Evolutionary conservation across 2,797 vertebrate species (phyloP), one percentile per base, ranked within the genome.

Genomic region (Diplodus sargus): DNA sequence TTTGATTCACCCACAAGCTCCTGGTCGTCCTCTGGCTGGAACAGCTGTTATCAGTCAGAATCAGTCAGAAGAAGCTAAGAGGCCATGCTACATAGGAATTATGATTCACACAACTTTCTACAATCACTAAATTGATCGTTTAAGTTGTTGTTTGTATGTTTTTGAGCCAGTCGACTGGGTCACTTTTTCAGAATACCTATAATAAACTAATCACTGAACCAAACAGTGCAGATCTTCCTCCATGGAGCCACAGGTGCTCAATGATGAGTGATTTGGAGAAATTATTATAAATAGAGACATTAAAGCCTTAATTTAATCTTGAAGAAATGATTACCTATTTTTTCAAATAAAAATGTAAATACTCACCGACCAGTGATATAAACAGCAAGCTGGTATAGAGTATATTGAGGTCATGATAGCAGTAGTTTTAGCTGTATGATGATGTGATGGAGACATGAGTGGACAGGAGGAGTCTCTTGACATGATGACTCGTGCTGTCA

Each of bases 401-500:
- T 14, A 3, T 17, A 54, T 43, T 48, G 3, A 12, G 22, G 65
- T 14, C 57, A 56, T 34, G 47, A 17, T 28, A 52, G 13, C 49
- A 12, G 58, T 48, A 20, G 42, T 63, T 56, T 62, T 34, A 52
- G 45, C 57, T 43, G 51, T 2, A 13, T 68, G 13, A 43, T 30
- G 34, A 59, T 12, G 48, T 80, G 74, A 83, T 28, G 60, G 56
- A 62, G 59, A 78, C 63, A n/a, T 30, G 52, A 74, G 47, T 49
- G 45, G 75, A 75, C 78, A 77, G 45, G 64, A 43, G 62, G 61
- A 25, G 69, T 17, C 58, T 79, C 69, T 12, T 48, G 30, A 48
- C 39, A 11, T 79, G 68, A 74, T 74, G 73, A 73, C 67, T 48
- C 63, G 56, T 47, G 57, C 39, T 54, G 76, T 75, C 69, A 56